Base-by-base conservation (phyloP, 2,797 vertebrate genomes). In the Acipenser oxyrinchus region DNA sequence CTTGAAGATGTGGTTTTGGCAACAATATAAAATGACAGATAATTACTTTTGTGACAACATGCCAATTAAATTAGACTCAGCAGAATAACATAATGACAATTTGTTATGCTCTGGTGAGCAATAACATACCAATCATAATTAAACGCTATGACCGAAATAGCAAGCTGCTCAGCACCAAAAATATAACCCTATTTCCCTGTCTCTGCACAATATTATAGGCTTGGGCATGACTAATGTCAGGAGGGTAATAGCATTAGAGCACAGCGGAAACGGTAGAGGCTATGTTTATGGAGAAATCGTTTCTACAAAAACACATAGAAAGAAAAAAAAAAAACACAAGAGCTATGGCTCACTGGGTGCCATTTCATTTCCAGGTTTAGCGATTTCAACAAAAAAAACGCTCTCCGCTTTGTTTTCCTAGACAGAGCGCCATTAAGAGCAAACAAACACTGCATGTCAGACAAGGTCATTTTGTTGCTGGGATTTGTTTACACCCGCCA, bases 11-110 rank as follows among this genome's bases (percentile, higher is more conserved):
- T 90, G 89, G 90, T 93, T 92, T 91, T 91, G 89, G 90, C 90
- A 93, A 92, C 91, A 93, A 93, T 93, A 93, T 93, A 93, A 94
- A 94, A 94, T 93, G 91, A 93, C 80, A 87, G 91, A 93, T 94
- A 94, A 95, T 95, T 93, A 91, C 91, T 92, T 94, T 93, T 94
- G 91, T 93, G 93, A 93, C 91, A 93, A 93, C 89, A 91, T 93
- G 89, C 89, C 91, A 94, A 95, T 95, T 94, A 93, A 94, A 94
- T 95, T 93, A 95, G 89, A 89, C 88, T 92, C 88, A 87, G 91
- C 91, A 93, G 92, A 94, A 94, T 91, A 93, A 93, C 93, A 93
- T 92, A 93, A 93, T 93, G 90, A 91, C 90, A 91, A 93, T 94
- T 94, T 93, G 92, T 92, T 92, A 92, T 92, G 92, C 93, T 93